Percentiles rank a stretch among this genome's conserved stretches.
phyloP scores from a whole-genome alignment of 2,797 vertebrate species.

The Gambusia yucatana region DNA sequence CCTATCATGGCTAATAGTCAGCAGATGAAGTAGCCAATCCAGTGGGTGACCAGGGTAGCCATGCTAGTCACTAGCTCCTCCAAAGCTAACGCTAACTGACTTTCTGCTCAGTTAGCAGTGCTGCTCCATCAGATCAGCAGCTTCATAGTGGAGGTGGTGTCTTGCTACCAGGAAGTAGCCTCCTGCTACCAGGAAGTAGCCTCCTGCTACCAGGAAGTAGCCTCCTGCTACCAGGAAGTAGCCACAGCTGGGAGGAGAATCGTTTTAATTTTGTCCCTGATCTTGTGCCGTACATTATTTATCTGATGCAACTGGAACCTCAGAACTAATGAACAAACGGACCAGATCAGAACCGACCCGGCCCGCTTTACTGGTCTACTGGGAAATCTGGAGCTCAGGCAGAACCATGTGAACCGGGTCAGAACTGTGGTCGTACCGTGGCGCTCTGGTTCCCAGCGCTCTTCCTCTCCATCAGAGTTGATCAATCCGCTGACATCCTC shows the following conservation, averaged over 20 bases:
- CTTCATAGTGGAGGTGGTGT: neutral
- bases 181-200: too few relatives aligned
- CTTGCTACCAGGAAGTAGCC: too few relatives aligned
- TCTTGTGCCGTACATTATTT: too few relatives aligned
- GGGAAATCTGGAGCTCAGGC: neutral
- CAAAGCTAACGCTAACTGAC: too few relatives aligned
- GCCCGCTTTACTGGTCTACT: neutral
- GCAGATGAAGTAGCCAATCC: too few relatives aligned
- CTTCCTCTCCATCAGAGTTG: slow-evolving; percentile 72
- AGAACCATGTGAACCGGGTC: neutral
- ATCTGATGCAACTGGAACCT: neutral
- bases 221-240: too few relatives aligned
- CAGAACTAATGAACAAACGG: neutral
- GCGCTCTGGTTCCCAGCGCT: slow-evolving; percentile 39
- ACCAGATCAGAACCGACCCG: neutral
- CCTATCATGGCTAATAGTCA: too few relatives aligned
- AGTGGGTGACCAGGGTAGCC: too few relatives aligned
- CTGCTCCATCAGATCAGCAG: neutral
- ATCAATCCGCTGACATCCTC: slow-evolving; percentile 53
- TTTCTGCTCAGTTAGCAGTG: neutral
- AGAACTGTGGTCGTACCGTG: slow-evolving; percentile 1
- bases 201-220: too few relatives aligned
- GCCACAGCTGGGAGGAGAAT: too few relatives aligned
- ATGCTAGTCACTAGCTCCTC: too few relatives aligned
- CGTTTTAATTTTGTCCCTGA: too few relatives aligned